These are phyloP conservation scores for Diogma glabrata DNA, from an alignment of 2,888 invertebrate species.

Conservation along the genomic window DNA sequence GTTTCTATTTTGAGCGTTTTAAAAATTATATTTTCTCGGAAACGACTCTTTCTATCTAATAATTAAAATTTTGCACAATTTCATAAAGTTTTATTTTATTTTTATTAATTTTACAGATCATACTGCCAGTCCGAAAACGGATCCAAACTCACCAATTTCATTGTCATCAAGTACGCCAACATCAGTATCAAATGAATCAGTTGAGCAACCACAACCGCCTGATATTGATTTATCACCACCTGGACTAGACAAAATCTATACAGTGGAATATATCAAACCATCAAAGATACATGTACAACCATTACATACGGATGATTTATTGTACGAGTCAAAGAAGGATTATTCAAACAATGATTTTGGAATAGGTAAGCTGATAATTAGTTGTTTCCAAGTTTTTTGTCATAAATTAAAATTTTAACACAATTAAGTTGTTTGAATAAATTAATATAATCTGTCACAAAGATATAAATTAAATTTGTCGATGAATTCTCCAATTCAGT, in stretches of 20 bases:
- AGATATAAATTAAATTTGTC: too few species aligned
- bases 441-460: too few species aligned
- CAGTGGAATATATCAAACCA: slow-evolving; percentile 43
- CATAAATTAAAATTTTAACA: background rate
- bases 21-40: too few species aligned
- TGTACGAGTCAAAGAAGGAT: slow-evolving; percentile 39
- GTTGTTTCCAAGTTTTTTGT: background rate
- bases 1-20: too few species aligned
- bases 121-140: too few species aligned
- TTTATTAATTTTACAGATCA: too few species aligned
- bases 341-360: slow-evolving; percentile 24
- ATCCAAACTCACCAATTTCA: background rate
- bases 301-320: slow-evolving; percentile 43
- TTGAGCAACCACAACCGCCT: too few species aligned
- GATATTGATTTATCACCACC: slow-evolving; percentile 6
- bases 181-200: background rate
- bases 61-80: too few species aligned
- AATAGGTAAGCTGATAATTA: too few species aligned
- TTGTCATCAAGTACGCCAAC: background rate
- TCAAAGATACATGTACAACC: slow-evolving; percentile 44
- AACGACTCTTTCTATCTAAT: too few species aligned
- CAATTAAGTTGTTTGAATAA: background rate
- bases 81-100: too few species aligned
- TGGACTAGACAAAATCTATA: slow-evolving; percentile 22
- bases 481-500: background rate